Evolutionary conservation across 2,797 vertebrate species (phyloP).

Genomic region (Linurgus olivaceus): DNA sequence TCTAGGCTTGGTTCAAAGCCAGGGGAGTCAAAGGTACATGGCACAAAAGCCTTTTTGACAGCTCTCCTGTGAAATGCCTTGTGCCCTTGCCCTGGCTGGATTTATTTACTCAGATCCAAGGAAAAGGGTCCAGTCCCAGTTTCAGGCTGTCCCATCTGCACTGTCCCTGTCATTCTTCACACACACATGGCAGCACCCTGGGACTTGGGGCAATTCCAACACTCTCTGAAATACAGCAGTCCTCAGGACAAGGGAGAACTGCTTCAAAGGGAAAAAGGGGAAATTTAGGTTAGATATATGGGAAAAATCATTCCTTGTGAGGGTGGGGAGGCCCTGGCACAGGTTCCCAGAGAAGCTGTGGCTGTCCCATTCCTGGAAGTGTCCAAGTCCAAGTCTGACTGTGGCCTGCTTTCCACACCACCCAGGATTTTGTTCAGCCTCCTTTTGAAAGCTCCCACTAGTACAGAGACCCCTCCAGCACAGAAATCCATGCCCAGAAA

Average conservation of each 20-base stretch:
- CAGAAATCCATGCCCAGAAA: not conserved
- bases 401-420: not conserved
- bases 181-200: accelerated
- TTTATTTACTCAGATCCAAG: not conserved
- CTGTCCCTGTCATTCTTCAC: accelerated
- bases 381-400: not conserved
- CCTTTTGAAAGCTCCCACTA: not conserved
- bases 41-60: not conserved
- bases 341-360: not conserved
- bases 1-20: not conserved
- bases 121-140: not conserved
- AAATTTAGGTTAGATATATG: not conserved
- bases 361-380: not conserved
- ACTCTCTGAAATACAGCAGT: not conserved
- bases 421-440: not conserved
- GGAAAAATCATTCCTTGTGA: not conserved
- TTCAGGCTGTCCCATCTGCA: not conserved
- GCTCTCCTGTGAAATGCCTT: not conserved
- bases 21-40: not conserved
- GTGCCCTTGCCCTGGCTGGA: not conserved
- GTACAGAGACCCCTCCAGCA: not conserved
- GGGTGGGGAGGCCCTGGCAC: not conserved
- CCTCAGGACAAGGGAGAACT: not conserved
- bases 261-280: not conserved
- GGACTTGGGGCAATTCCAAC: not conserved